Evolutionary conservation across 2,888 invertebrate species (phyloP), one percentile per base, ranked within the genome.

Genomic region (Hyposoter dolosus): DNA sequence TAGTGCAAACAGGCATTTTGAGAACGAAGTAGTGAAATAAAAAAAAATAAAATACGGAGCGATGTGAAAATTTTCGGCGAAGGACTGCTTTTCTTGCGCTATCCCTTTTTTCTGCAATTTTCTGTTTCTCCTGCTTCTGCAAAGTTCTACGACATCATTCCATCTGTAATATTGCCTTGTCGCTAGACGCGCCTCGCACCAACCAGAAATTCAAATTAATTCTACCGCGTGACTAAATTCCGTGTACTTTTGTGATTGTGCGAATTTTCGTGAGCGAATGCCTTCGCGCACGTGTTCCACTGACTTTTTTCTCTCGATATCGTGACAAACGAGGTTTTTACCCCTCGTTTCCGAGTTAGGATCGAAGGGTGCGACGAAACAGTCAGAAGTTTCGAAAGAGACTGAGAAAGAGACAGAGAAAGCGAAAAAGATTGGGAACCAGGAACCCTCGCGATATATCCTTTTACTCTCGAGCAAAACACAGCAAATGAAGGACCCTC

Each of bases 171-270:
- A 45, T 65, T 60, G 60, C 74, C 76, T 47, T 35, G 63, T 47
- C 12, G 80, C 78, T 68, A 82, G 84, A 84, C 87, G 82, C 84
- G 87, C 87, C 81, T 32, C 83, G 35, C 35, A 85, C 89, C 84
- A 89, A 88, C 86, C 88, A 89, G 91, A 93, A 93, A 93, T 93
- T 93, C 92, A 93, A 93, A 93, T 93, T 93, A 92, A 92, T 92
- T 89, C 90, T 35, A 28, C 15, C 76, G 56, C 10, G 71, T n/a
- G 65, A 72, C 68, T 77, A 17, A 77, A 53, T 68, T 81, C 83
- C 45, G 65, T 35, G 15, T 50, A 63, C 74, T 35, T 79, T 60
- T 76, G 77, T 76, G 68, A 80, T 71, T 76, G 40, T 23, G 43
- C 81, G 60, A 80, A 69, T 28, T n/a, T 56, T 56, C 56, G 10